These are phyloP conservation scores for Entomobrya proxima DNA, from an alignment of 2,888 invertebrate species.

Conservation along the genomic window DNA sequence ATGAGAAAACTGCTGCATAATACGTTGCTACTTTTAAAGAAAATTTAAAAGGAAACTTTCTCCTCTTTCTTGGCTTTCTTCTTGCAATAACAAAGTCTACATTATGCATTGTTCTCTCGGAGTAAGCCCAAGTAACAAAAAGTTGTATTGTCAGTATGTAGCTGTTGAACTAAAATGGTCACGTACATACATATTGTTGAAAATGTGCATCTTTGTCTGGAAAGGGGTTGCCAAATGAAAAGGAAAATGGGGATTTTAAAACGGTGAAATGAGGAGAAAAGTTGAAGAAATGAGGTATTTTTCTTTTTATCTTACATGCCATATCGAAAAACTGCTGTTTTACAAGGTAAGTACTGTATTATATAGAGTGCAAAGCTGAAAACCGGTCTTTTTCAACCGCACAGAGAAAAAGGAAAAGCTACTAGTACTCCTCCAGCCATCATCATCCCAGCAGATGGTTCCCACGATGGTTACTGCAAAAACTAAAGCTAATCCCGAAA, in stretches of 20 bases:
- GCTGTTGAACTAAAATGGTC: neutral
- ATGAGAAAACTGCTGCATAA: too few relatives aligned
- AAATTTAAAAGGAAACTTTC: too few relatives aligned
- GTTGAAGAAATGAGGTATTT: constrained; percentile 5
- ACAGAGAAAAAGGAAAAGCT: neutral
- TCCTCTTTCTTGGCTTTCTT: too few relatives aligned
- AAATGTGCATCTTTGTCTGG: neutral
- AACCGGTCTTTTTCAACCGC: neutral
- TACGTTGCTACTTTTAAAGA: too few relatives aligned
- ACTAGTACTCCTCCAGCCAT: neutral
- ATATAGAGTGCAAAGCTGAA: neutral
- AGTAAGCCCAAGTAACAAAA: too few relatives aligned
- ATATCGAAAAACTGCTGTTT: neutral
- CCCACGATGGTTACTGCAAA: constrained; percentile 23
- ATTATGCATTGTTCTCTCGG: too few relatives aligned
- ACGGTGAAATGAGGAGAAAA: neutral
- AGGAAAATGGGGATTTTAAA: neutral
- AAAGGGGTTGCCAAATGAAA: neutral
- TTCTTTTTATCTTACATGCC: neutral
- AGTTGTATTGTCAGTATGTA: too few relatives aligned
- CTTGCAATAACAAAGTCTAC: too few relatives aligned
- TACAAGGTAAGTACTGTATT: neutral
- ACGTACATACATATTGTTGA: constrained; percentile 8
- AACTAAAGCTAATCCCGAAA: constrained; percentile 17
- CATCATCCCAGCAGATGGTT: neutral